Percentiles rank a stretch among this genome's conserved stretches.
These are phyloP conservation scores for Bedellia somnulentella DNA, from an alignment of 2,888 invertebrate genomes.

Conservation along the genomic window DNA sequence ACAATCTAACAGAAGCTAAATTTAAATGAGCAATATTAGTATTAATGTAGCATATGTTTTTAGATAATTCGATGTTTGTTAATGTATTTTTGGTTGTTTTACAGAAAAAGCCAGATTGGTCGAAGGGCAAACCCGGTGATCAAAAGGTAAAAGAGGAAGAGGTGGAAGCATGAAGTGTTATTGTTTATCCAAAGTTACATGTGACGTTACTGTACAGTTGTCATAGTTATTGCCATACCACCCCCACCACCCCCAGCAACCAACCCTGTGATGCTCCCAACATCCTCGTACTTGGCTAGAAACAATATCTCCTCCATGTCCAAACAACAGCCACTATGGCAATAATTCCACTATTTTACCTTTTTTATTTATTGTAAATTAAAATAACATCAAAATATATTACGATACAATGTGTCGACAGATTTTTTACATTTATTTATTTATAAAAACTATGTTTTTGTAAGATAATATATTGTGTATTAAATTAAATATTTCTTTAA, in stretches of 20 bases:
- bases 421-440: conserved; percentile 34
- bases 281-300: conserved; percentile 13
- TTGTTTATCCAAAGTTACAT: conserved; percentile 27
- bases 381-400: no score
- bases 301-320: conserved; percentile 8
- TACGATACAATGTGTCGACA: no score
- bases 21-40: no score
- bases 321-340: conserved; percentile 13
- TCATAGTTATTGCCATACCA: conserved; percentile 25
- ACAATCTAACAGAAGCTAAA: no score
- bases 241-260: no score
- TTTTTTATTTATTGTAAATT: no score
- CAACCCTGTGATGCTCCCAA: conserved; percentile 30
- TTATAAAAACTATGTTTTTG: conserved; percentile 30
- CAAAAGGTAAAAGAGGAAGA: conserved; percentile 85
- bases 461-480: conserved; percentile 53
- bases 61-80: conserved; percentile 9
- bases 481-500: conserved; percentile 14
- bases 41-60: conserved; percentile 7
- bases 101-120: conserved; percentile 95
- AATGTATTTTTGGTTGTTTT: conserved; percentile 30
- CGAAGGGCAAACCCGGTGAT: conserved; percentile 86
- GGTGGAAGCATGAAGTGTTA: conserved; percentile 76
- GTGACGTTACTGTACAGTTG: conserved; percentile 39
- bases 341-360: conserved; percentile 9